Base-by-base conservation (phyloP, 2,797 vertebrate genomes). In the Coracias cyanogaster region DNA sequence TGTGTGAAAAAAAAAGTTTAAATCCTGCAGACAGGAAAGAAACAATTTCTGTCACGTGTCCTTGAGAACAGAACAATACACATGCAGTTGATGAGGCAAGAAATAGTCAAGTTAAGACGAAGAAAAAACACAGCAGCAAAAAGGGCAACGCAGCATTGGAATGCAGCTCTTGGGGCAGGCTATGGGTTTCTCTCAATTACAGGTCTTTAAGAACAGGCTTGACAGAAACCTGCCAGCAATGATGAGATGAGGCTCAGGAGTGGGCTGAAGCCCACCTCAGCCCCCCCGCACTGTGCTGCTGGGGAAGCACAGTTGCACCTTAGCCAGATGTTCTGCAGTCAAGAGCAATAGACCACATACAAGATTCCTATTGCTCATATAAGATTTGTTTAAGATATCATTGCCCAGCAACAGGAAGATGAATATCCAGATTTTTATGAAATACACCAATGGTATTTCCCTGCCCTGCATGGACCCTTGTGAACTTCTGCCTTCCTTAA, bases 41-140 rank as follows among this genome's bases (percentile, higher is more conserved):
- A 46, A 21, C 0, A 1, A 73, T 64, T 64, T 18, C 25, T 13
- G 16, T 8, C 49, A 37, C 7, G 5, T 2, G 16, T n/a, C n/a
- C 82, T 77, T 51, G 51, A 70, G 80, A 66, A 69, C 17, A 80
- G 46, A 73, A 35, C n/a, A 58, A 64, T 39, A 65, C 0, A 9
- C 24, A 33, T 12, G 31, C 28, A 46, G 43, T 18, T 43, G 65
- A 57, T 19, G 31, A 33, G 92, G 33, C 39, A 65, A 76, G 66
- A 48, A 76, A 71, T 20, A 84, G 33, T 48, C 35, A 46, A 22
- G 72, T 22, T 48, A 81, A 48, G 89, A 35, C 24, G 55, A 71
- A 61, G 64, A 4, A 4, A 84, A 39, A 74, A 46, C 14, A 43
- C 14, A 11, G 15, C 2, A 10, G 39, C 43, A 31, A 43, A 74